These are phyloP conservation scores for Aplodontia rufa DNA, from an alignment of 2,113 vertebrate genomes.

Conservation along the genomic window DNA sequence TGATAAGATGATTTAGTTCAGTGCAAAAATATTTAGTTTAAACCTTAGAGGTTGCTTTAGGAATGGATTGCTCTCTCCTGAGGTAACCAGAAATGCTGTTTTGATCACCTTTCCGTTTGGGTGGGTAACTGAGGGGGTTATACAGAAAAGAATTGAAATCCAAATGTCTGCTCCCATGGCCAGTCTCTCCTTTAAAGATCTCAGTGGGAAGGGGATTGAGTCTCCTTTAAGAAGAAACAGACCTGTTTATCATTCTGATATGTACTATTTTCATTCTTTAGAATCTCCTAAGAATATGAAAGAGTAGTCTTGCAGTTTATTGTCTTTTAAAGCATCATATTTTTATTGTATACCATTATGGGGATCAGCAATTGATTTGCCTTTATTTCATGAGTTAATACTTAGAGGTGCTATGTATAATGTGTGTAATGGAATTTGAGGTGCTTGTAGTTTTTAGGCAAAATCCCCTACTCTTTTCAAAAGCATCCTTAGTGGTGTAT, in stretches of 20 bases:
- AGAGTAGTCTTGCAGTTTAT: constrained; percentile 32
- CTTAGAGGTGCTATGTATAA: neutral
- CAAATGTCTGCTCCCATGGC: neutral
- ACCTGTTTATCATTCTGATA: constrained; percentile 49
- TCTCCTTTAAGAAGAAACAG: constrained; percentile 52
- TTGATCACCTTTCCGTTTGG: constrained; percentile 16
- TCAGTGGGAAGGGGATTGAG: neutral
- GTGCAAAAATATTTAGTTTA: constrained; percentile 34
- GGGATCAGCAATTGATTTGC: neutral
- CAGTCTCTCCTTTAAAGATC: neutral
- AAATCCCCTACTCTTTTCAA: constrained; percentile 32
- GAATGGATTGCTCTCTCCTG: constrained; percentile 31
- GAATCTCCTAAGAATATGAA: constrained; percentile 55
- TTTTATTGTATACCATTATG: constrained; percentile 37
- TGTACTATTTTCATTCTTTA: constrained; percentile 59
- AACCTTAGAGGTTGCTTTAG: neutral
- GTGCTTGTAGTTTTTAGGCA: neutral
- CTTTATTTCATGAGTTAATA: constrained; percentile 49
- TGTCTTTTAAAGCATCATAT: constrained; percentile 4
- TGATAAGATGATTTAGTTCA: constrained; percentile 7
- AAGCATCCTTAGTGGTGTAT: neutral
- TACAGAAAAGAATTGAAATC: neutral
- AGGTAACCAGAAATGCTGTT: neutral
- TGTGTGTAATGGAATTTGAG: constrained; percentile 38
- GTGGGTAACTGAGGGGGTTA: neutral